Evolutionary conservation across 2,888 invertebrate genomes (phyloP), one percentile per base, ranked within the genome.

Genomic region (Eristalis intricaria): DNA sequence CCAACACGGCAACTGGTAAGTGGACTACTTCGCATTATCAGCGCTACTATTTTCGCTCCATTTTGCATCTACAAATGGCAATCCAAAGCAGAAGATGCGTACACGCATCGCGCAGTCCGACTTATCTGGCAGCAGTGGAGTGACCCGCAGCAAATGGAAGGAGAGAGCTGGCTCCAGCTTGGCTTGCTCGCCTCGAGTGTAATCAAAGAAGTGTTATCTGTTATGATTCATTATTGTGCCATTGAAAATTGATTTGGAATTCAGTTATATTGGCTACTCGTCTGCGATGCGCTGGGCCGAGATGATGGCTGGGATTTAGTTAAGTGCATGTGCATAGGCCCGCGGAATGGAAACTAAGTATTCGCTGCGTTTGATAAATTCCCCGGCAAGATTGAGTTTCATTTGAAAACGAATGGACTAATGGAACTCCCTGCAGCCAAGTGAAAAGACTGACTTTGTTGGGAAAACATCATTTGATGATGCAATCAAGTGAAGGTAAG

Each of bases 161-260:
- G 19, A 50, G 19, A 50, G 50, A 50, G 50, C 15, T 11, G 13
- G 38, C 40, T 43, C 40, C n/a, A 15, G 19, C 50, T 19, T n/a
- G 50, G 43, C 58, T 19, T 61, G 60, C 32, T 82, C 70, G 70
- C 74, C 68, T 77, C 60, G 40, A 50, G 50, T 83, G 63, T 78
- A 86, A 86, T 86, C 86, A 86, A 83, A 83, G 86, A 83, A 83
- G 70, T 86, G 65, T 86, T 78, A 86, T 86, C 83, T 83, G 65
- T 78, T 86, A 86, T 86, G 86, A 86, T 85, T 85, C 82, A 82
- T 85, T 85, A 77, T 64, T 85, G 77, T 78, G 85, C 78, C 74
- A 65, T 66, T 66, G 65, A 63, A 78, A 86, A 86, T 86, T 78
- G 86, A 83, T 83, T 86, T 66, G 32, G 26, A 86, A 75, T 74